Base-by-base conservation (phyloP, 2,113 vertebrate species). In the Camelus bactrianus region DNA sequence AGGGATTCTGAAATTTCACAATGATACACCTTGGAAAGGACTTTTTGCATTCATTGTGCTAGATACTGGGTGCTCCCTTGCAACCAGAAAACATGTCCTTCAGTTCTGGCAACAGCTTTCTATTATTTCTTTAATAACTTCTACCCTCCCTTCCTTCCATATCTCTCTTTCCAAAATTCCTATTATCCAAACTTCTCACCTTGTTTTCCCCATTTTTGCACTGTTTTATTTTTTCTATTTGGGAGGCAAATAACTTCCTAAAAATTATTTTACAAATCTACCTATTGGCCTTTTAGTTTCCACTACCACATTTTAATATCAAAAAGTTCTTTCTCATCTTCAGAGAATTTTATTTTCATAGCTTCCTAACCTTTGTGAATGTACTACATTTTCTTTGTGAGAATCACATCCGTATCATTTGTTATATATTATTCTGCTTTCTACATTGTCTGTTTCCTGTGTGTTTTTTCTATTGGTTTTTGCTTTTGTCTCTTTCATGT, bases 271-370 rank as follows among this genome's bases (percentile, higher is more conserved):
- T 84, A 69, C 17, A 93, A 73, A 93, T 94, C 14, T 12, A 72
- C 48, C 48, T 72, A 90, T 0, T 50, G 62, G 58, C 17, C 48
- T 75, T 95, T 88, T 70, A 62, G 93, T 72, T 93, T 65, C 20
- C 22, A 92, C 56, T 30, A 75, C 48, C 64, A 70, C 10, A 76
- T 72, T 69, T 82, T 69, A 70, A 94, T 9, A 77, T 14, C 22
- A 72, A 83, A 86, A 89, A 62, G 2, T 52, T 86, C 73, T 77
- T 87, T 52, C 35, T 32, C 52, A 38, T 26, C n/a, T 58, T 88
- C 84, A 46, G 58, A 58, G 75, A 73, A 22, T 48, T 96, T 82
- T 89, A n/a, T 70, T 83, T 87, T 93, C 80, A 54, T 72, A 73
- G 52, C 26, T 81, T 52, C 62, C 84, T 79, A 46, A 17, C 35